phyloP scores from a whole-genome alignment of 2,113 vertebrate species.

The Glaucomys volans region DNA sequence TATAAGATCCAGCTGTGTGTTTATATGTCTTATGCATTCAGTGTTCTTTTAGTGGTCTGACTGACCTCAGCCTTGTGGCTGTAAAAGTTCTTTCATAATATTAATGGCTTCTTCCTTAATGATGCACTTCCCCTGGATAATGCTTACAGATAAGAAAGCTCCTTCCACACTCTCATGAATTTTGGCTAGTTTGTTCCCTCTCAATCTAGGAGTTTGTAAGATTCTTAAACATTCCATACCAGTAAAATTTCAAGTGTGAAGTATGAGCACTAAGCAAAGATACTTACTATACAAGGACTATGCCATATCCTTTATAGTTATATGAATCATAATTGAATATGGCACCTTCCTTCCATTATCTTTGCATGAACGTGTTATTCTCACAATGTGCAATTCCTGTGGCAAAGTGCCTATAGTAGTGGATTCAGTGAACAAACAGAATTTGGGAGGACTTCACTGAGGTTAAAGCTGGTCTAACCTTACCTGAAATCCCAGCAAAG shows the following conservation, averaged over 20 bases:
- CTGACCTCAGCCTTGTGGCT: not conserved
- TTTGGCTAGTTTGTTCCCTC: not conserved
- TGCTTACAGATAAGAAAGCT: not conserved
- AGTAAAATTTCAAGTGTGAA: constrained; percentile 2
- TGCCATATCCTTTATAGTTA: not conserved
- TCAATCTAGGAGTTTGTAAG: not conserved
- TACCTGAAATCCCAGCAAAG: not conserved
- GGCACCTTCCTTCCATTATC: not conserved
- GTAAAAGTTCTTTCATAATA: constrained; percentile 26
- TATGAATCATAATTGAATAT: not conserved
- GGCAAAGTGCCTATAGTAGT: not conserved
- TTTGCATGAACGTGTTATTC: not conserved
- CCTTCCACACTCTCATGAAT: not conserved
- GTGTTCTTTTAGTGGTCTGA: not conserved
- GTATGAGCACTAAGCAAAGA: constrained; percentile 7
- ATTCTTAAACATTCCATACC: not conserved
- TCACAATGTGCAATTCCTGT: not conserved
- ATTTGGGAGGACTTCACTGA: not conserved
- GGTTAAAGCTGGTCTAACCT: not conserved
- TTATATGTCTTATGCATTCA: constrained; percentile 29
- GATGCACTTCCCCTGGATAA: constrained; percentile 2
- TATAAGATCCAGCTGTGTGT: not conserved
- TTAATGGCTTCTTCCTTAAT: not conserved
- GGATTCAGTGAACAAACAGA: not conserved
- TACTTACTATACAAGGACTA: not conserved